phyloP scores from a whole-genome alignment of 2,888 invertebrate species.

The Platynereis dumerilii region DNA sequence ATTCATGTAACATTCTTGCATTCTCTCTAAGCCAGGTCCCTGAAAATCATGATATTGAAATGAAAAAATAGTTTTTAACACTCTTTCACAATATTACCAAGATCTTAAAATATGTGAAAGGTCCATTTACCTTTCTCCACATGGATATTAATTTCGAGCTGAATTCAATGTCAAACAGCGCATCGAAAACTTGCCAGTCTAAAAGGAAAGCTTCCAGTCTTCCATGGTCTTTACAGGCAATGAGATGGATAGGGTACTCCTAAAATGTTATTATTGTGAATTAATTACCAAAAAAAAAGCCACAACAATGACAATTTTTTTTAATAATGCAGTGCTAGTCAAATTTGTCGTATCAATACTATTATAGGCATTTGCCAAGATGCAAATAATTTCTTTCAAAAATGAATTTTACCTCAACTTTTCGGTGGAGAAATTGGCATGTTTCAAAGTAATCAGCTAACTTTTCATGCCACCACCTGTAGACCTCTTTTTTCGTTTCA shows the following conservation, averaged over 20 bases:
- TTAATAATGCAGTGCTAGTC: too few relatives aligned
- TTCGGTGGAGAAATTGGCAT: slow-evolving; percentile 46
- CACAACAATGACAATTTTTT: too few relatives aligned
- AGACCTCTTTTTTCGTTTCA: slow-evolving; percentile 28
- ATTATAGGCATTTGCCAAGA: too few relatives aligned
- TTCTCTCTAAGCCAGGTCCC: slow-evolving; percentile 20
- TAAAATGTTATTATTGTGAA: slow-evolving; percentile 12
- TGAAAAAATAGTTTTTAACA: too few relatives aligned
- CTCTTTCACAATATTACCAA: too few relatives aligned
- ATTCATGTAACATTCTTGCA: slow-evolving; percentile 12
- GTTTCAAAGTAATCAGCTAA: slow-evolving; percentile 56
- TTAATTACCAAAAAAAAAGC: too few relatives aligned
- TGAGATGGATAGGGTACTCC: slow-evolving; percentile 34
- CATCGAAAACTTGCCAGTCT: slow-evolving; percentile 34
- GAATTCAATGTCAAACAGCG: slow-evolving; percentile 27
- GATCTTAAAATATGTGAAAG: too few relatives aligned
- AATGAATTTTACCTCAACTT: slow-evolving; percentile 46
- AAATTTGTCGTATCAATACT: too few relatives aligned
- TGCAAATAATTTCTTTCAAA: too few relatives aligned
- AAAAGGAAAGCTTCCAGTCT: slow-evolving; percentile 27
- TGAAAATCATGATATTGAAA: too few relatives aligned
- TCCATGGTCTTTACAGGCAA: slow-evolving; percentile 22
- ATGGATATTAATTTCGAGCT: slow-evolving; percentile 20
- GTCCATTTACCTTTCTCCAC: slow-evolving; percentile 30
- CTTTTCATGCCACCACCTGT: slow-evolving; percentile 58